These are phyloP conservation scores for Phthorimaea operculella DNA, from an alignment of 1,140 invertebrate genomes.

Conservation along the genomic window DNA sequence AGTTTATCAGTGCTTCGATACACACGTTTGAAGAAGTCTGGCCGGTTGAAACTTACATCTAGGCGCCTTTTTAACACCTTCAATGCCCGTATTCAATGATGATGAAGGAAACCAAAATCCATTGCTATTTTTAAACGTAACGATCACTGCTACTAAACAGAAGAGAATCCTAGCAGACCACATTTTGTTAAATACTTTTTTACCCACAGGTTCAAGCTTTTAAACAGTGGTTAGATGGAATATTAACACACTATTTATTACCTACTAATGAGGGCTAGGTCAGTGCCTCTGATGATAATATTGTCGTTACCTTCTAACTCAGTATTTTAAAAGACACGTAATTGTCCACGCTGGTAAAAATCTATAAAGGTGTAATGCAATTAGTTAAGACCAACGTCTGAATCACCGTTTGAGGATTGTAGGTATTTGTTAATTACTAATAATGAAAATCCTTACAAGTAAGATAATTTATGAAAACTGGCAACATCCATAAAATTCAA, in stretches of 20 bases:
- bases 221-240: not conserved
- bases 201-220: not conserved
- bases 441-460: too few relatives aligned
- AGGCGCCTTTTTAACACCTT: slow-evolving; percentile 42
- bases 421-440: too few relatives aligned
- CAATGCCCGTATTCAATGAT: slow-evolving; percentile 25
- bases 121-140: slow-evolving; percentile 7
- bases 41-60: slow-evolving; percentile 38
- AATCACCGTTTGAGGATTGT: too few relatives aligned
- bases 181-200: slow-evolving; percentile 24
- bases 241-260: not conserved
- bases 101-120: slow-evolving; percentile 27
- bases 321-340: not conserved
- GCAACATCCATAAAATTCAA: too few relatives aligned
- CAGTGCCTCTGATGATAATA: slow-evolving; percentile 27
- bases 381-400: too few relatives aligned
- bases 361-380: too few relatives aligned
- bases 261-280: slow-evolving; percentile 33
- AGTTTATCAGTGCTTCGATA: not conserved
- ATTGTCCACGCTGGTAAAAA: too few relatives aligned
- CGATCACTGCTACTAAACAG: slow-evolving; percentile 13
- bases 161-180: slow-evolving; percentile 7
- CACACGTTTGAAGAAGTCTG: not conserved
- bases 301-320: not conserved
- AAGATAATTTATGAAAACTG: too few relatives aligned